phyloP scores from a whole-genome alignment of 1,140 invertebrate species.

The Araneus ventricosus region DNA sequence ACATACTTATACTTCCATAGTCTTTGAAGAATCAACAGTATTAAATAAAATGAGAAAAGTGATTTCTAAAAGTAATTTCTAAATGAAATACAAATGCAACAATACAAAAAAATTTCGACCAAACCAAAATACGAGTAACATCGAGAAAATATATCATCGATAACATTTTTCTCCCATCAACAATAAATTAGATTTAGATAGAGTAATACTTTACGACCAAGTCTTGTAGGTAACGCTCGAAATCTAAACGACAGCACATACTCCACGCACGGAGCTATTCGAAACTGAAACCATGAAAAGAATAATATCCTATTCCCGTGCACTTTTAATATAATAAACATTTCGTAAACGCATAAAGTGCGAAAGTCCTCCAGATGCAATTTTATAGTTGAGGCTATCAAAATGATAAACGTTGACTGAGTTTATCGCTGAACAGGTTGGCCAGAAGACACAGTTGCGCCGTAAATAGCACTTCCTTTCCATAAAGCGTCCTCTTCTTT shows the following conservation, averaged over 20 bases:
- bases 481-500: constrained; percentile 12
- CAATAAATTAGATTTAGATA: not conserved
- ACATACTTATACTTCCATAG: no score
- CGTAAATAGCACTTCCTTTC: constrained; percentile 48
- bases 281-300: constrained; percentile 22
- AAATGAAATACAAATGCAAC: no score
- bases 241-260: not conserved
- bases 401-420: constrained; percentile 53
- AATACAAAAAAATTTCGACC: no score
- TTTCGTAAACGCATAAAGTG: constrained; percentile 23
- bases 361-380: constrained; percentile 21
- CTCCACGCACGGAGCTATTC: not conserved
- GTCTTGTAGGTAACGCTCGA: not conserved
- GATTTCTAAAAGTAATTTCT: no score
- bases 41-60: no score
- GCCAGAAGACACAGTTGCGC: constrained; percentile 38
- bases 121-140: no score
- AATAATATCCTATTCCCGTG: not conserved
- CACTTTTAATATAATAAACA: constrained; percentile 30
- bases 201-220: not conserved
- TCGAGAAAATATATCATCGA: no score
- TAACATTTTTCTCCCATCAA: no score
- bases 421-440: constrained; percentile 58
- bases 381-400: constrained; percentile 34
- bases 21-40: no score